Base-by-base conservation (phyloP, 2,888 invertebrate species). In the Ditula angustiorana region DNA sequence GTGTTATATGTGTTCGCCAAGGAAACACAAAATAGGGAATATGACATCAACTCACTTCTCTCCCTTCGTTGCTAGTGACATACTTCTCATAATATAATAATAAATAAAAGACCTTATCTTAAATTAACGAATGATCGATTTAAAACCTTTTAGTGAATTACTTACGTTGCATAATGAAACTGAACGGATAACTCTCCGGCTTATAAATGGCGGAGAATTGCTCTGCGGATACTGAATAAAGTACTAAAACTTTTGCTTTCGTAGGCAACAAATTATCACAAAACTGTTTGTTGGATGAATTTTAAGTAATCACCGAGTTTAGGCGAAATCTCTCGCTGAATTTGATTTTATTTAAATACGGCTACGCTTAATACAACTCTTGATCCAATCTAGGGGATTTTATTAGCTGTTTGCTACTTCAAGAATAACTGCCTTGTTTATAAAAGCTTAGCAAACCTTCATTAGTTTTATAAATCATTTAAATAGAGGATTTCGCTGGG, bases 251-350 rank as follows among this genome's bases (percentile, higher is more conserved):
- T 73, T 72, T 73, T 67, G 57, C 70, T 74, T 77, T 74, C 68
- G 52, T 61, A 71, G 61, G 66, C 74, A 77, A 76, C 77, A 79
- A 80, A 79, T 82, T 81, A 78, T 74, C 77, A 75, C 74, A 70
- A 74, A 79, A 76, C 60, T 72, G 69, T 72, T 68, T 69, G 62
- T 66, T 33, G 35, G 60, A 74, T 74, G 44, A 78, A 78, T 81
- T 41, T 76, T 77, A 78, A 76, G 72, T 74, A 76, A 77, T 77
- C 75, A 71, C 67, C 67, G 70, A 74, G 73, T 67, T 69, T 55
- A 56, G 64, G 21, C 26, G 52, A 16, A 62, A 73, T 61, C 70
- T 66, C 61, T 49, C 61, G 33, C 33, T 33, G n/a, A 61, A 63
- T 57, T 41, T 57, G 50, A 50, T 23, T 35, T 10, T 5, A 7